Evolutionary conservation across 2,888 invertebrate species (phyloP).

Genomic region (Galerucella pusilla): DNA sequence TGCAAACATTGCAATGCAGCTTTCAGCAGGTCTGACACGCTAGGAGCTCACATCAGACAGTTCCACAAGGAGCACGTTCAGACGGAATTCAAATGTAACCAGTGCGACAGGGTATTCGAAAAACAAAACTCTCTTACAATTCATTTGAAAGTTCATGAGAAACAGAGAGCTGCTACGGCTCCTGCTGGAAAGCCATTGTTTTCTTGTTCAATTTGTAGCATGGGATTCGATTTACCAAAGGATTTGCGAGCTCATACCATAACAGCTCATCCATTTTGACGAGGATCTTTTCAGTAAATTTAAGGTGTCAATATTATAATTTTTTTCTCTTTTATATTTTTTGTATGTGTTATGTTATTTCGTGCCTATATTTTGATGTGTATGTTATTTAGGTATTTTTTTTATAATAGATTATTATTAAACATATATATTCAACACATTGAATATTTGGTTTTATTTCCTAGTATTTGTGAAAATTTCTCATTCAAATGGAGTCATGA

Average conservation of each 20-base stretch:
- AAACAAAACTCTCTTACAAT: slow-evolving; percentile 73
- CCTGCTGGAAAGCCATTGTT: slow-evolving; percentile 58
- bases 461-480: not conserved
- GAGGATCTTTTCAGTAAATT: slow-evolving; percentile 15
- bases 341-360: not conserved
- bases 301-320: slow-evolving; percentile 1
- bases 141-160: slow-evolving; percentile 72
- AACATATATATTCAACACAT: slow-evolving; percentile 1
- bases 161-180: slow-evolving; percentile 59
- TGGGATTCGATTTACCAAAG: slow-evolving; percentile 60
- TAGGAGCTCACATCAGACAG: slow-evolving; percentile 73
- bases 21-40: slow-evolving; percentile 72
- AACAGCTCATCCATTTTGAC: slow-evolving; percentile 62
- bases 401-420: slow-evolving; percentile 19
- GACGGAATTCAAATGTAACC: slow-evolving; percentile 70
- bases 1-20: slow-evolving; percentile 74
- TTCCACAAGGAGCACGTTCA: slow-evolving; percentile 67
- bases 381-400: slow-evolving; percentile 1
- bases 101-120: slow-evolving; percentile 73
- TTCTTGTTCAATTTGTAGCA: slow-evolving; percentile 71
- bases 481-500: too few relatives aligned
- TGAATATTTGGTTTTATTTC: slow-evolving; percentile 4
- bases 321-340: not conserved
- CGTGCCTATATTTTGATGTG: not conserved
- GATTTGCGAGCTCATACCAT: slow-evolving; percentile 63